A percentile compares a stretch with the other conserved stretches of the same genome.
These are phyloP conservation scores for Drosophila baimaii DNA, from an alignment of 1,140 invertebrate genomes.

Conservation along the genomic window DNA sequence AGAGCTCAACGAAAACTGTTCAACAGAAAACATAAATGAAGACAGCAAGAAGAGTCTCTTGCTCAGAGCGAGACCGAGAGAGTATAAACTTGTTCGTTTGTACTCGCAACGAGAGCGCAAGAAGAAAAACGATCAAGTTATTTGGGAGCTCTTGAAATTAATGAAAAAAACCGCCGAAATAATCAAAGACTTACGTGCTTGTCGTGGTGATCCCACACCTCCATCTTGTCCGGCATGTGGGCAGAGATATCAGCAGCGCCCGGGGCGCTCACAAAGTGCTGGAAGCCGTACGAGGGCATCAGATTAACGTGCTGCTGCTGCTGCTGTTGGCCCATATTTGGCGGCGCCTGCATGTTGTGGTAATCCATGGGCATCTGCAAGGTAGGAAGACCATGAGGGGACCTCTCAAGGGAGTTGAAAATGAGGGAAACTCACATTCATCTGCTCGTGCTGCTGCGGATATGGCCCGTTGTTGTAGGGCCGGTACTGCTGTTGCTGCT, in stretches of 20 bases:
- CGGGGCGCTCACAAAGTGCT: constrained; percentile 72
- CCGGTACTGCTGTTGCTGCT: constrained; percentile 68
- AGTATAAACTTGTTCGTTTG: too few relatives aligned
- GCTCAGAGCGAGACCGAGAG: too few relatives aligned
- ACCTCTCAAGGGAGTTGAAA: background rate
- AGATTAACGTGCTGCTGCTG: constrained; percentile 69
- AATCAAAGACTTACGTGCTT: constrained; percentile 84
- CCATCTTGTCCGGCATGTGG: constrained; percentile 79
- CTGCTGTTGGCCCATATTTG: constrained; percentile 60
- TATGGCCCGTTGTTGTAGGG: constrained; percentile 74
- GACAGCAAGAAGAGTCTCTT: too few relatives aligned
- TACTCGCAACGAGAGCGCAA: too few relatives aligned
- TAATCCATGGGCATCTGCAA: constrained; percentile 80
- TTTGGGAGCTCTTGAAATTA: too few relatives aligned
- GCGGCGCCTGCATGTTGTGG: constrained; percentile 73
- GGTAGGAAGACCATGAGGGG: background rate
- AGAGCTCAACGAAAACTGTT: too few relatives aligned
- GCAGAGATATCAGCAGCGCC: constrained; percentile 59
- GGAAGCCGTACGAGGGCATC: constrained; percentile 76
- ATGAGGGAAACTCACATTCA: constrained; percentile 66
- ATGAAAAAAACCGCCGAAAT: too few relatives aligned
- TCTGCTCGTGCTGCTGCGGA: constrained; percentile 74
- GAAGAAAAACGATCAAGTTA: too few relatives aligned
- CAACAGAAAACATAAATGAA: too few relatives aligned
- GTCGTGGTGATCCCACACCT: constrained; percentile 83